Evolutionary conservation across 1,140 invertebrate genomes (phyloP), one percentile per base, ranked within the genome.

Genomic region (Neuroterus valhalla): DNA sequence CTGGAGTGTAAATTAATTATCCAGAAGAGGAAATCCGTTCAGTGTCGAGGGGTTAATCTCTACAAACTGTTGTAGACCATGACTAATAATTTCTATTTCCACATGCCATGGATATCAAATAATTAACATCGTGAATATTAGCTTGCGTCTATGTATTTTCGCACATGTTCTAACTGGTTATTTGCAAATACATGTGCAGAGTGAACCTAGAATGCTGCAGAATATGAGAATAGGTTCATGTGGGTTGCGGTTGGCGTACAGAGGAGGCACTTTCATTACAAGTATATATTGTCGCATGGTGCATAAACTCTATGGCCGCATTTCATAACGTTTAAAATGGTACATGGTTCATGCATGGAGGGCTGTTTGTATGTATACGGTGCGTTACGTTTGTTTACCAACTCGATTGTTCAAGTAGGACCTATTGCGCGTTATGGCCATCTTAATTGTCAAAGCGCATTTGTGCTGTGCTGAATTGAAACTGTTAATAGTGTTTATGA

Each of bases 271-370:
- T 38, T 38, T 38, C 31, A 38, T 38, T 62, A 62, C 55, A 62
- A 23, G 44, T 62, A 68, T 50, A 68, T 67, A 75, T 80, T 78
- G 70, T 80, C 48, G 72, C 76, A 76, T 48, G 43, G 45, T 19
- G 43, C 50, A 70, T 68, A 68, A 74, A 72, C 70, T 31, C 66
- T 19, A 43, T 78, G 68, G 66, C 46, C 21, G 50, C 62, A 67
- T 74, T 71, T 74, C 76, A 74, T 74, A 78, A 78, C 48, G 76
- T 78, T 74, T 78, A 62, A 52, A 74, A 69, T 78, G 66, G 68
- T 72, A 71, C 52, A 74, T 70, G 68, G 23, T 62, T 62, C 21
- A 62, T 62, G 66, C 23, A 72, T 72, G 50, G 72, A 31, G 26
- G 62, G 50, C 12, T 31, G 38, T 17, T 15, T 44, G 43, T 26